Evolutionary conservation across 2,797 vertebrate genomes (phyloP).

Genomic region (Morelia viridis): DNA sequence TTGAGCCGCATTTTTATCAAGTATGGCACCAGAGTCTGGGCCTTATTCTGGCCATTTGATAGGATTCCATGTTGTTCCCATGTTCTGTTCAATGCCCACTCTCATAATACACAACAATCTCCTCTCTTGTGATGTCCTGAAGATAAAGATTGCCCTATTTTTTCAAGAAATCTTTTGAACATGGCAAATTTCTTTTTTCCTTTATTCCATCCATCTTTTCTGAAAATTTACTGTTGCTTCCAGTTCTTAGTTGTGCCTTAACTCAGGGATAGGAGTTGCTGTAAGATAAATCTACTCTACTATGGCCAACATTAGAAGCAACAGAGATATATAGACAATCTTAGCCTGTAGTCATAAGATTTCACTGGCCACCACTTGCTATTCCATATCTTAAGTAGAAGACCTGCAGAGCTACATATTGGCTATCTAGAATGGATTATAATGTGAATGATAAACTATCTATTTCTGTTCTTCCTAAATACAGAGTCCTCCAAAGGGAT

Average conservation of each 20-base stretch:
- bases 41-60: not conserved
- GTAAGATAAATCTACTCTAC: not conserved
- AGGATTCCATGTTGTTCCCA: not conserved
- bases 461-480: constrained; percentile 50
- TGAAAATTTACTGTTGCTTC: not conserved
- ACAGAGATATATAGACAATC: not conserved
- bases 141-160: not conserved
- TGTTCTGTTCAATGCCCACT: not conserved
- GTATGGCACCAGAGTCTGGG: not conserved
- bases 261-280: not conserved
- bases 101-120: not conserved
- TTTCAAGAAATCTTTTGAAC: not conserved
- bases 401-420: not conserved
- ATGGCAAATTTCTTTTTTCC: not conserved
- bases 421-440: not conserved
- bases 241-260: not conserved
- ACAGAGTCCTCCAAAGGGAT: constrained; percentile 57
- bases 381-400: not conserved
- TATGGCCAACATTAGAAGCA: not conserved
- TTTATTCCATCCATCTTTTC: not conserved
- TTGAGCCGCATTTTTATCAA: not conserved
- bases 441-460: not conserved
- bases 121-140: not conserved
- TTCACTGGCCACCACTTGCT: constrained; percentile 7
- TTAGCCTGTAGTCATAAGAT: not conserved